Base-by-base conservation (phyloP, 2,797 vertebrate species). In the Alauda arvensis region DNA sequence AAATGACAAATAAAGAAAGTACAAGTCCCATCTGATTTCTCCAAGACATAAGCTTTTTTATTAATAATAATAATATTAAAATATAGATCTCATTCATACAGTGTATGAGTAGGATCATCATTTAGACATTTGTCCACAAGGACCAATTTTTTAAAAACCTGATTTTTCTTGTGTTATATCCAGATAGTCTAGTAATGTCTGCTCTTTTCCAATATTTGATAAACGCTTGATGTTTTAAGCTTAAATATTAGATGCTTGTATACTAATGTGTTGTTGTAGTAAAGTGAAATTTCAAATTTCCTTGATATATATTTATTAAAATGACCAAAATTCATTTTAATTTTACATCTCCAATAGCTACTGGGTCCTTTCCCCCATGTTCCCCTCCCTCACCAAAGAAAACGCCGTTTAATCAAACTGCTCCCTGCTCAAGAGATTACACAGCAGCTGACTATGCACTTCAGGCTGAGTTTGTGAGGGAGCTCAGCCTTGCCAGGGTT, bases 231-330 rank as follows among this genome's bases (percentile, higher is more conserved):
- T 97, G 96, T 96, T 97, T 96, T 94, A 93, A 96, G 95, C 93
- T 96, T 97, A 97, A 97, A 79, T 94, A 95, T 95, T 97, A 97
- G 96, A 95, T 95, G 95, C 96, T 96, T 97, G 97, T 97, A 97
- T 95, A 96, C 94, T 96, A 96, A 95, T 85, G 96, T 97, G 96
- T 92, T 95, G 95, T 93, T 97, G 96, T 97, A 97, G 97, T 96
- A 97, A 97, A 97, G 97, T 97, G 96, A 96, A 81, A 96, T 97
- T 97, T 97, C 76, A 96, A 81, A 96, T 97, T 97, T 97, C 76
- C 96, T 97, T 96, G 96, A 96, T 96, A 96, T 96, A 96, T 97
- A 97, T 97, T 97, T 97, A 97, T 97, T 97, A 97, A 97, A 97
- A 97, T 92, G 90, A 96, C 95, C 61, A 94, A 96, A 96, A 96